Evolutionary conservation across 1,140 invertebrate genomes (phyloP).

Genomic region (Pogonognathellus flavescens): DNA sequence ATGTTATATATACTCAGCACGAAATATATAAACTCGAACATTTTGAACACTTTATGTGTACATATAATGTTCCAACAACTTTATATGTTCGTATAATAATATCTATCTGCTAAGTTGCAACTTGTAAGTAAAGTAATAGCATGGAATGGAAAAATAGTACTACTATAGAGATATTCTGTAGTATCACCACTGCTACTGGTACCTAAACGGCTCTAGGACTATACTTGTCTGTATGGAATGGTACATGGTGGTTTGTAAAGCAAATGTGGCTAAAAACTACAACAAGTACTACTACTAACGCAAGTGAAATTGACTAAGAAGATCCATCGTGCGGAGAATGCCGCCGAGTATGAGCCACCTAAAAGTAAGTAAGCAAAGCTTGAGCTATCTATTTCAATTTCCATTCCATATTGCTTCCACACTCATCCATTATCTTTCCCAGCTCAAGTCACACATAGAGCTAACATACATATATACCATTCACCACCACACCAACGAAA

Average conservation of each 20-base stretch:
- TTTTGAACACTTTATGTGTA: not conserved
- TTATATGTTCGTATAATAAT: too few species aligned
- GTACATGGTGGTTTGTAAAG: too few species aligned
- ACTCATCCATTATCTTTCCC: constrained; percentile 26
- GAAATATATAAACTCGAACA: not conserved
- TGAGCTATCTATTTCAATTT: not conserved
- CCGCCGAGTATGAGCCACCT: not conserved
- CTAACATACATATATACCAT: not conserved
- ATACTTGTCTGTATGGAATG: too few species aligned
- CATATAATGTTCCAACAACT: not conserved
- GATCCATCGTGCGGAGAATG: not conserved
- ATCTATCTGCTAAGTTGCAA: too few species aligned
- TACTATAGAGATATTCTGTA: too few species aligned
- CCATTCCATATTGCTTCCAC: constrained; percentile 22
- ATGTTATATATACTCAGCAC: not conserved
- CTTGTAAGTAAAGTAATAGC: not conserved
- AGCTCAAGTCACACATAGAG: constrained; percentile 45
- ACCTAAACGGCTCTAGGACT: too few species aligned
- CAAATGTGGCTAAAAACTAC: too few species aligned
- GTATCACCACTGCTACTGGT: too few species aligned
- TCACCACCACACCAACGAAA: not conserved
- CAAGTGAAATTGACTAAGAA: too few species aligned
- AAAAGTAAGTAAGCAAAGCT: not conserved
- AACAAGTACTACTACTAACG: too few species aligned
- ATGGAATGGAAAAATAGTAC: not conserved